Percentiles rank a stretch among this genome's conserved stretches.
Evolutionary conservation across 2,113 vertebrate genomes (phyloP).

Genomic region (Greenwoodochromis staneri): DNA sequence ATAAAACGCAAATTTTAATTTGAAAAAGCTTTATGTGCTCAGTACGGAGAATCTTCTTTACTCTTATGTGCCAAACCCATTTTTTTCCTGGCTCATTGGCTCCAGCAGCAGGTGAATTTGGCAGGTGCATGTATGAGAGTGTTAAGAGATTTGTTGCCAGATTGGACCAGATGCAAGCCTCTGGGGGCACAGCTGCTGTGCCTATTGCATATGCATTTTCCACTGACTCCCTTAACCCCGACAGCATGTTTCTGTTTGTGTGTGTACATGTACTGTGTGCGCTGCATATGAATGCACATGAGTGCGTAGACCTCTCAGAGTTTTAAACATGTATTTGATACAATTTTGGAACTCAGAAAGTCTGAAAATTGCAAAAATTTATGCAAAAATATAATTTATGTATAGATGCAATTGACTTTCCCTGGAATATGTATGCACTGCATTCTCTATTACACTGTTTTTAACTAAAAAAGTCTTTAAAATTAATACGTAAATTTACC

Average conservation of each 20-base stretch:
- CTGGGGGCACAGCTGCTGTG: slow-evolving; percentile 79
- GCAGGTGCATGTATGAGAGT: slow-evolving; percentile 27
- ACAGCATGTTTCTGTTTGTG: slow-evolving; percentile 20
- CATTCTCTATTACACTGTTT: not conserved
- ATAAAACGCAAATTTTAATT: not conserved
- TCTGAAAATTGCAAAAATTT: not conserved
- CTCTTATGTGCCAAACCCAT: slow-evolving; percentile 18
- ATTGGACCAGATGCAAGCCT: slow-evolving; percentile 84
- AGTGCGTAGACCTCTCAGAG: not conserved
- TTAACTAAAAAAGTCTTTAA: not conserved
- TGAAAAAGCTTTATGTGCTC: not conserved
- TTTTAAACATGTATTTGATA: not conserved
- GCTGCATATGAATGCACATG: not conserved
- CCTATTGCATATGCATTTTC: slow-evolving; percentile 61
- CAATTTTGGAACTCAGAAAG: not conserved
- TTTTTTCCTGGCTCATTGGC: slow-evolving; percentile 37
- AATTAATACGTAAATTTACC: not conserved
- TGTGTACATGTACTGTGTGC: not conserved
- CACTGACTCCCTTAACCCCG: slow-evolving; percentile 20
- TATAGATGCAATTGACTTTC: not conserved
- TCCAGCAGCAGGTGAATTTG: slow-evolving; percentile 67
- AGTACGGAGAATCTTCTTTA: not conserved
- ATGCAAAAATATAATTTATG: not conserved
- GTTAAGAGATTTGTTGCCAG: slow-evolving; percentile 73
- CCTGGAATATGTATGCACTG: not conserved